These are phyloP conservation scores for Dynastes hyllus DNA, from an alignment of 2,888 invertebrate genomes.

Conservation along the genomic window DNA sequence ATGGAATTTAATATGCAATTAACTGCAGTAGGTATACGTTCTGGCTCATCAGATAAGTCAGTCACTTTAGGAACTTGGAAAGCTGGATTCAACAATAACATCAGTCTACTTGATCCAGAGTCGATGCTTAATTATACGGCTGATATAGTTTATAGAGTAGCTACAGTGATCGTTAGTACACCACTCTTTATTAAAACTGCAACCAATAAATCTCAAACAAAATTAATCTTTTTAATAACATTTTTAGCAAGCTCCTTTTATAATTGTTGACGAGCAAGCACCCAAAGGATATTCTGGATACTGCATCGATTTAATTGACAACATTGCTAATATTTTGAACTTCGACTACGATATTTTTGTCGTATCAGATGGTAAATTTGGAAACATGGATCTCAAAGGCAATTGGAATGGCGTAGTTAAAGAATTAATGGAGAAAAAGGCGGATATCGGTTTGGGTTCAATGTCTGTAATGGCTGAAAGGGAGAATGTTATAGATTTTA, in stretches of 20 bases:
- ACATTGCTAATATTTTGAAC: slow-evolving; percentile 87
- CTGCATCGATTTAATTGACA: slow-evolving; percentile 94
- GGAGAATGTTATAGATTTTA: slow-evolving; percentile 97
- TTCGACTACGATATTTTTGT: slow-evolving; percentile 93
- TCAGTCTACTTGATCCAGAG: slow-evolving; percentile 78
- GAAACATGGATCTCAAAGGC: slow-evolving; percentile 89
- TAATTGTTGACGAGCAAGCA: slow-evolving; percentile 80
- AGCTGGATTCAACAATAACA: slow-evolving; percentile 80
- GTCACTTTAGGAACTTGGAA: slow-evolving; percentile 84
- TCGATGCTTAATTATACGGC: slow-evolving; percentile 85
- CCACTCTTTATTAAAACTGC: background rate
- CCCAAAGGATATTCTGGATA: slow-evolving; percentile 87
- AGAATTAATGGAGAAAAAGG: slow-evolving; percentile 83
- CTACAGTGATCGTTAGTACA: slow-evolving; percentile 84
- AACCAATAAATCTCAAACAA: background rate
- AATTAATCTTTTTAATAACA: background rate
- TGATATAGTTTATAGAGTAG: slow-evolving; percentile 89
- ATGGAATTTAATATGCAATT: slow-evolving; percentile 85
- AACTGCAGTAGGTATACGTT: slow-evolving; percentile 81
- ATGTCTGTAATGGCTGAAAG: slow-evolving; percentile 98
- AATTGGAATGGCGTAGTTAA: slow-evolving; percentile 77
- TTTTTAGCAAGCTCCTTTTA: slow-evolving; percentile 86
- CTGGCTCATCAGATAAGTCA: slow-evolving; percentile 83
- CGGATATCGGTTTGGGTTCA: slow-evolving; percentile 95
- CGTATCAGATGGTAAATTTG: slow-evolving; percentile 87